These are phyloP conservation scores for Oscheius sp. DNA, from an alignment of 2,888 invertebrate species.

Conservation along the genomic window DNA sequence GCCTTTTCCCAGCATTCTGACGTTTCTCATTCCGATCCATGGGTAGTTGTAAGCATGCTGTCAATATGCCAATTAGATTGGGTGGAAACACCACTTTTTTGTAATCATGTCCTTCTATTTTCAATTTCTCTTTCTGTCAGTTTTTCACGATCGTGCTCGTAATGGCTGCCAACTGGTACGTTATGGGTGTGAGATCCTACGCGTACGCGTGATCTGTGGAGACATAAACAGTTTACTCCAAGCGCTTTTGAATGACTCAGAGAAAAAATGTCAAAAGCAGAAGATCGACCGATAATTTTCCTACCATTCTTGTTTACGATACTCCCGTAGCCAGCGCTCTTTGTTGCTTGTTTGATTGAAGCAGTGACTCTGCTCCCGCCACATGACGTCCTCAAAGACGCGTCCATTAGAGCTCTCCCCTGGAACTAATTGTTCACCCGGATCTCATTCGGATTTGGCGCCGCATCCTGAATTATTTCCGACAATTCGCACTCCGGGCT, in stretches of 20 bases:
- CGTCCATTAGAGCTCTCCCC: conserved; percentile 26
- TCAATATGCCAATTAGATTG: too few relatives aligned
- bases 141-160: neutral
- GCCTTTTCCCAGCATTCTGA: too few relatives aligned
- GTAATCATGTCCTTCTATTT: too few relatives aligned
- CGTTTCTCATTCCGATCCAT: too few relatives aligned
- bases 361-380: conserved; percentile 29
- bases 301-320: conserved; percentile 1
- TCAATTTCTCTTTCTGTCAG: too few relatives aligned
- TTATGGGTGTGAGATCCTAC: neutral
- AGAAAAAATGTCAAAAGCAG: neutral
- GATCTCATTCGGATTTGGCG: conserved; percentile 21
- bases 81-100: too few relatives aligned
- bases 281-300: neutral
- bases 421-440: conserved; percentile 31
- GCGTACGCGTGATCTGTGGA: neutral
- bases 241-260: too few relatives aligned
- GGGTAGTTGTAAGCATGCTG: too few relatives aligned
- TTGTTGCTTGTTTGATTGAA: conserved; percentile 33
- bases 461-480: conserved; percentile 19
- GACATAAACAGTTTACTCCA: neutral
- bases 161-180: neutral
- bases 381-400: conserved; percentile 34
- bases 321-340: conserved; percentile 3
- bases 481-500: neutral